Evolutionary conservation across 2,888 invertebrate genomes (phyloP), one percentile per base, ranked within the genome.

Genomic region (Drosophila borborema): DNA sequence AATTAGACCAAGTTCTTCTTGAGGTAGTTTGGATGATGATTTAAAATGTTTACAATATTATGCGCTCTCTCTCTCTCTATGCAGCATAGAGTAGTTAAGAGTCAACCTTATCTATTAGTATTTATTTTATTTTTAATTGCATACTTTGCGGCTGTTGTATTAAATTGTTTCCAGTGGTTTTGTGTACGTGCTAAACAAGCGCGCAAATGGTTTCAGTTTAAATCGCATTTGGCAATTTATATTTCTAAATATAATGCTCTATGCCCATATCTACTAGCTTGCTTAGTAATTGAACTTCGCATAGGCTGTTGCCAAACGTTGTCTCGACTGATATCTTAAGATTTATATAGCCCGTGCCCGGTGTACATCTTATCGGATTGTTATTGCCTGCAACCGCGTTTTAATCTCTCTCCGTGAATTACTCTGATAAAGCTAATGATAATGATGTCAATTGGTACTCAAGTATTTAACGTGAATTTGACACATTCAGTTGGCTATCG

Each of bases 281-380:
- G 56, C 45, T 34, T 18, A 45, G 31, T 48, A 31, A 23, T 40
- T 18, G 8, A 49, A 41, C 20, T 65, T 51, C 28, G 46, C 31
- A 16, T 55, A 46, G 23, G 31, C 23, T 72, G 70, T 74, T 67
- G 76, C 70, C 64, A 71, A 72, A 64, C 23, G 45, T 53, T 73
- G 59, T 43, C 51, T 62, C 55, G 31, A 72, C 69, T 82, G 74
- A 82, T 86, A 86, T 86, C 84, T 81, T 77, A 67, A 81, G 86
- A 85, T 86, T 85, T 86, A 83, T 86, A 86, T 61, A 55, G 64
- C 77, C 56, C 38, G 75, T 75, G 64, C 72, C 40, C 40, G 43
- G 51, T 58, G 43, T 46, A n/a, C 60, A 70, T 77, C 86, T 85
- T 85, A 86, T 86, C 85, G 63, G 73, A 40, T 58, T 62, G 54